Base-by-base conservation (phyloP, 37 sponge, comb jelly and placozoan genomes). In the Ephydatia muelleri region DNA sequence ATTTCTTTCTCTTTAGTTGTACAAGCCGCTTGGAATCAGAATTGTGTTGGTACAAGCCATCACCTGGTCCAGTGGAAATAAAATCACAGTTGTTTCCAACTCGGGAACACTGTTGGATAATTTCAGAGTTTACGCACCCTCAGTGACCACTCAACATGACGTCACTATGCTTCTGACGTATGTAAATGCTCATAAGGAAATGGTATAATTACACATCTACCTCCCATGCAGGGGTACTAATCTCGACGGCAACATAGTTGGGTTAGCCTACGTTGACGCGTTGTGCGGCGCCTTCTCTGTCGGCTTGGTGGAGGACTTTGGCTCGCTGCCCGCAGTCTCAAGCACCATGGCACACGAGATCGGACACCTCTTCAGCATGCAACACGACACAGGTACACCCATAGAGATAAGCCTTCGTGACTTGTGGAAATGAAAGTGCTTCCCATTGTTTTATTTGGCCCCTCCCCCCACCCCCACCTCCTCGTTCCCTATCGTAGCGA, bases 291-390 rank as follows among this genome's bases (percentile, higher is more conserved):
- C 26, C 33, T 38, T 3, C 23, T 84, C 89, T 27, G 76, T 69
- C 40, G 89, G 82, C 12, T 2, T 84, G 31, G 48, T 78, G n/a
- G 73, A 92, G 69, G 89, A 89, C 72, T 70, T 78, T 32, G 84
- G 89, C 34, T 68, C 76, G 22, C 68, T 49, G 49, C 25, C 67
- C 0, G 29, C 64, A 30, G 87, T 83, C 14, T 81, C 72, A 31
- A 73, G 76, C 28, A 91, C 89, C 30, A 89, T 90, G 71, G 87
- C 95, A 25, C 95, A 94, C 37, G 95, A 94, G 26, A 43, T 94
- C 73, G 95, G 95, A 4, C 95, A 94, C 74, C 83, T 84, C 36
- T 88, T 91, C 37, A 82, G 86, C 80, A 91, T 94, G 89, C 21
- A 65, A 29, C 95, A 94, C 43, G 94, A 93, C 77, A 88, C 86